Percentiles rank a stretch among this genome's conserved stretches.
Evolutionary conservation across 2,113 vertebrate species (phyloP).

Genomic region (Danionella cerebrum): DNA sequence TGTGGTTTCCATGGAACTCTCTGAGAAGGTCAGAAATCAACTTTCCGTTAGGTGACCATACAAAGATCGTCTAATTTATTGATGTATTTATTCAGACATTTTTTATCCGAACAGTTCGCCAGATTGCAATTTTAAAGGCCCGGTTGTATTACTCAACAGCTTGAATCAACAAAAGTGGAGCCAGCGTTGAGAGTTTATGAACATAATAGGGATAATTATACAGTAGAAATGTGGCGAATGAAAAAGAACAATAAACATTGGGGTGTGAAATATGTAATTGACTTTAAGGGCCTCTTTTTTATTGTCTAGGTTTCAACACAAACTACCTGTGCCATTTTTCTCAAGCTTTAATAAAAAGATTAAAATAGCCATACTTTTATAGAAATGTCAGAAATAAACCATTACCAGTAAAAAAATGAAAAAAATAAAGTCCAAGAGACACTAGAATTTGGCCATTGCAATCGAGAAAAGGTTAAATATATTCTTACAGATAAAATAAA

Average conservation of each 20-base stretch:
- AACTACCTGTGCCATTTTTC: constrained; percentile 2
- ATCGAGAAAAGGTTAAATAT: too few species aligned
- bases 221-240: constrained; percentile 1
- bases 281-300: not conserved
- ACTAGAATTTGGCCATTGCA: too few species aligned
- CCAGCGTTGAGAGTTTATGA: constrained; percentile 9
- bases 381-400: too few species aligned
- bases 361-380: too few species aligned
- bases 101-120: constrained; percentile 4
- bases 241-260: constrained; percentile 23
- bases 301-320: not conserved
- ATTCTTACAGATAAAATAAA: too few species aligned
- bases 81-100: constrained; percentile 1
- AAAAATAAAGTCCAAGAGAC: too few species aligned
- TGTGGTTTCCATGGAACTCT: constrained; percentile 20
- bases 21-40: constrained; percentile 28
- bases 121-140: not conserved
- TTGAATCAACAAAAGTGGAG: not conserved
- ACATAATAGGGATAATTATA: constrained; percentile 5
- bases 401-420: too few species aligned
- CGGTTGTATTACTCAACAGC: constrained; percentile 19
- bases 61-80: constrained; percentile 9
- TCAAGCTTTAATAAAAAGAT: too few species aligned
- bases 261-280: not conserved
- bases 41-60: constrained; percentile 21